Conservation (phyloP, 2,888 invertebrate genomes). For the Pseudococcus viburni region DNA sequence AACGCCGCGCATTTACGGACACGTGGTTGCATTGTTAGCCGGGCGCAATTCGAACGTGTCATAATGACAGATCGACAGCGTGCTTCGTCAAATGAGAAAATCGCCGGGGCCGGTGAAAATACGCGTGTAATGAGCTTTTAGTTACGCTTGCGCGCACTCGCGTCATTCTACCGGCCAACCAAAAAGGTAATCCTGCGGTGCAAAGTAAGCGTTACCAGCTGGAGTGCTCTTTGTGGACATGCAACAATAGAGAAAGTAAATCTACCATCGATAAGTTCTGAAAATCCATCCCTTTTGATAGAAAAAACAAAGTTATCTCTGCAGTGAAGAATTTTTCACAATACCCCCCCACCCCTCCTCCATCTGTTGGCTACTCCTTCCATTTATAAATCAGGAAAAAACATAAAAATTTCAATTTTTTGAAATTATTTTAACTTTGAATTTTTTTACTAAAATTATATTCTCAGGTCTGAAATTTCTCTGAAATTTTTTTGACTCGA, state of each 20-base stretch:
- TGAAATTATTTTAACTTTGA: too few species aligned
- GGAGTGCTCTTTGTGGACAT: background rate
- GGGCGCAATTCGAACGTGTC: slow-evolving; percentile 43
- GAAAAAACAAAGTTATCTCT: too few species aligned
- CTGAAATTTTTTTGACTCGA: too few species aligned
- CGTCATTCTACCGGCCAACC: background rate
- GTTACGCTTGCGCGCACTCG: slow-evolving; percentile 27
- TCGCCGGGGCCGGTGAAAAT: slow-evolving; percentile 25
- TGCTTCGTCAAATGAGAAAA: slow-evolving; percentile 43
- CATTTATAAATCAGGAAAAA: too few species aligned
- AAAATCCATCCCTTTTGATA: too few species aligned
- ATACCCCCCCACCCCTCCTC: too few species aligned
- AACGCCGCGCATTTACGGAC: slow-evolving; percentile 14
- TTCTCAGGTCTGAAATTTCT: too few species aligned
- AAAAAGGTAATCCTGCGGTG: background rate
- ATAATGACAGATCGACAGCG: slow-evolving; percentile 55
- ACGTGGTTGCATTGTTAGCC: slow-evolving; percentile 55
- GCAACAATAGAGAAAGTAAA: background rate
- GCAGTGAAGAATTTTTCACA: too few species aligned
- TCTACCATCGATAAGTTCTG: too few species aligned
- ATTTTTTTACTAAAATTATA: too few species aligned
- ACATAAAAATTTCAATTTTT: too few species aligned
- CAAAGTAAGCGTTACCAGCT: background rate
- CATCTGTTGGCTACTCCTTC: too few species aligned
- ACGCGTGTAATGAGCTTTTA: slow-evolving; percentile 58